Conservation (phyloP, 92 coral and sea anemone genomes). For the Parazoanthus darwini region DNA sequence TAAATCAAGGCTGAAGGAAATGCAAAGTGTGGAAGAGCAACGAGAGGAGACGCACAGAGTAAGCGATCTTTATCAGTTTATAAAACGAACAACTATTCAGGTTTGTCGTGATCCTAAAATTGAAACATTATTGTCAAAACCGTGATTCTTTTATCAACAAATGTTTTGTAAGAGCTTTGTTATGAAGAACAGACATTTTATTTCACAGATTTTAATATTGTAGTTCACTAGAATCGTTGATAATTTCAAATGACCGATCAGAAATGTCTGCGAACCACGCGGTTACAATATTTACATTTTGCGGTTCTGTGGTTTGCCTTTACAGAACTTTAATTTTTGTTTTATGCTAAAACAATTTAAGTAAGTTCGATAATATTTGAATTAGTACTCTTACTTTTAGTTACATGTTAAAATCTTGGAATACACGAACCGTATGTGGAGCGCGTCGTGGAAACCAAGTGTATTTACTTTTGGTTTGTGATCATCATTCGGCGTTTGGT, state of each 20-base stretch:
- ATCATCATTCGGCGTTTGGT: background rate
- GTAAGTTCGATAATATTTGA: background rate
- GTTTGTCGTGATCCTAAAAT: background rate
- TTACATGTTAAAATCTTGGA: background rate
- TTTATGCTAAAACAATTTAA: background rate
- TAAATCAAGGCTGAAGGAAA: conserved; percentile 73
- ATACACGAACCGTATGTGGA: background rate
- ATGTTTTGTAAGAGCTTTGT: background rate
- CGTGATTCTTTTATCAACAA: background rate
- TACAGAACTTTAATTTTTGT: background rate
- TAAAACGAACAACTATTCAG: conserved; percentile 10
- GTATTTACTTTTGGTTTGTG: conserved; percentile 12
- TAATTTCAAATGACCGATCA: background rate
- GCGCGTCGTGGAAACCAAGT: conserved; percentile 1
- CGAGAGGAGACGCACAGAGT: conserved; percentile 86
- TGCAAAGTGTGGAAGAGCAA: conserved; percentile 87
- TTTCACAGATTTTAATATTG: background rate
- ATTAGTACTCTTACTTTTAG: background rate
- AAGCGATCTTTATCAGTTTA: conserved; percentile 7
- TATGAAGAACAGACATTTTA: background rate
- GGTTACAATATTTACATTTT: conserved; percentile 13
- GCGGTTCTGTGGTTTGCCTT: background rate
- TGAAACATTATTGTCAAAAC: background rate
- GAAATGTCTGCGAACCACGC: conserved; percentile 1
- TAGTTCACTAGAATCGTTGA: background rate